Evolutionary conservation across 2,797 vertebrate genomes (phyloP).

Genomic region (Halcyon smyrnensis): DNA sequence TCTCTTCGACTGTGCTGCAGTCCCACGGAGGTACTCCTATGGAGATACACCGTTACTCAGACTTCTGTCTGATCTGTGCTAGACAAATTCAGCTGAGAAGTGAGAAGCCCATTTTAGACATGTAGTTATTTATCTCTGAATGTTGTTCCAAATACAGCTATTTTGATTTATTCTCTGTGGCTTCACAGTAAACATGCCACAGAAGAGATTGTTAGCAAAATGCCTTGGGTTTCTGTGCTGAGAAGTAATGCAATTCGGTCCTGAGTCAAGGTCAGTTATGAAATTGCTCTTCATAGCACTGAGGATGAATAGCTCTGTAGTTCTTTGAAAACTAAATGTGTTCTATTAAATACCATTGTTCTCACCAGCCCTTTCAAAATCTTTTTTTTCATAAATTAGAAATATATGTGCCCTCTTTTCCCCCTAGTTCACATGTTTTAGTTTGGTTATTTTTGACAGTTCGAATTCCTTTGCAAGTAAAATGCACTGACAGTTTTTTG

Average conservation of each 20-base stretch:
- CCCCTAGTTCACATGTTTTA: background rate
- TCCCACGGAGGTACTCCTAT: background rate
- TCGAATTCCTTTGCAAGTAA: conserved; percentile 24
- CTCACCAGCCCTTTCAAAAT: background rate
- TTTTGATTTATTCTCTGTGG: background rate
- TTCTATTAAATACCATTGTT: background rate
- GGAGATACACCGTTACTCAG: background rate
- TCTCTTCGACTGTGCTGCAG: background rate
- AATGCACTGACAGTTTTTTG: conserved; percentile 4
- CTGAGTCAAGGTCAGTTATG: background rate
- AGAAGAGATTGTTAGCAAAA: background rate
- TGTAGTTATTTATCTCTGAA: background rate
- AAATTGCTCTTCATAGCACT: background rate
- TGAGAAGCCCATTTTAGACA: background rate
- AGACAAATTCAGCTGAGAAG: background rate
- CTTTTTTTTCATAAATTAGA: background rate
- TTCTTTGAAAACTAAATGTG: background rate
- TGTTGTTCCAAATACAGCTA: background rate
- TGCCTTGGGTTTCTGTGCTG: background rate
- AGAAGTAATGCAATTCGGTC: background rate
- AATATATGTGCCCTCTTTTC: background rate
- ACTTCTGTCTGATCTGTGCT: background rate
- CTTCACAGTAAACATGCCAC: background rate
- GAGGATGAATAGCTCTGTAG: background rate
- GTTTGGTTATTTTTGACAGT: background rate